phyloP scores from a whole-genome alignment of 2,113 vertebrate species.

The Scatophagus argus region DNA sequence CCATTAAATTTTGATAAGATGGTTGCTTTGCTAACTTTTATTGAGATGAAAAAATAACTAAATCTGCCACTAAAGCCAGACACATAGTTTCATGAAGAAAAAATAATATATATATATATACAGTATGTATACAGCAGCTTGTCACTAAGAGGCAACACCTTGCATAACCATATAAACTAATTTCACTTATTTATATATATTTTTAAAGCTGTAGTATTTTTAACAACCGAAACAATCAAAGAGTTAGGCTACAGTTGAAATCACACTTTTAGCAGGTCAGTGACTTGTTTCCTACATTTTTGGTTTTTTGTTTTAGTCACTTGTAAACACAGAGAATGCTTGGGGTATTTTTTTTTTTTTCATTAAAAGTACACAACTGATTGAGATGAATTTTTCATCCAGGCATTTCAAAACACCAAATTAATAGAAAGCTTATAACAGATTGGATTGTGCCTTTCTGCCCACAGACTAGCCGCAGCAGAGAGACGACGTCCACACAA shows the following conservation, averaged over 20 bases:
- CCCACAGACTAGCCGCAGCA: constrained; percentile 21
- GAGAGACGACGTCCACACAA: constrained; percentile 45
- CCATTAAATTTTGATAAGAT: constrained; percentile 58
- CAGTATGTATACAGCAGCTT: background rate
- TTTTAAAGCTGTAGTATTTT: background rate
- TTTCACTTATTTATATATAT: background rate
- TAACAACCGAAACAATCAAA: too few relatives aligned
- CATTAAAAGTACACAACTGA: constrained; percentile 45
- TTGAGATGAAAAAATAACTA: constrained; percentile 1
- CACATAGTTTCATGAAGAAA: background rate
- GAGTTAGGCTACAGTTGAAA: too few relatives aligned
- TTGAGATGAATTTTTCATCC: constrained; percentile 49
- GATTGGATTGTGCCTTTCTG: constrained; percentile 59
- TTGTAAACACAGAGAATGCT: background rate
- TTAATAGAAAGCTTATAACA: constrained; percentile 58
- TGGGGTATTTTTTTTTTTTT: constrained; percentile 39
- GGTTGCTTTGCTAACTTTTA: constrained; percentile 64
- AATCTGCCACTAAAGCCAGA: background rate
- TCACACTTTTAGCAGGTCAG: background rate
- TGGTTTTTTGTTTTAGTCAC: constrained; percentile 15
- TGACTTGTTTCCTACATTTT: constrained; percentile 15
- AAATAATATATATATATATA: background rate
- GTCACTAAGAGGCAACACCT: background rate
- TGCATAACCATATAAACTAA: background rate
- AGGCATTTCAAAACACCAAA: constrained; percentile 63